Base-by-base conservation (phyloP, 2,888 invertebrate genomes). In the Cylindroiulus punctatus region DNA sequence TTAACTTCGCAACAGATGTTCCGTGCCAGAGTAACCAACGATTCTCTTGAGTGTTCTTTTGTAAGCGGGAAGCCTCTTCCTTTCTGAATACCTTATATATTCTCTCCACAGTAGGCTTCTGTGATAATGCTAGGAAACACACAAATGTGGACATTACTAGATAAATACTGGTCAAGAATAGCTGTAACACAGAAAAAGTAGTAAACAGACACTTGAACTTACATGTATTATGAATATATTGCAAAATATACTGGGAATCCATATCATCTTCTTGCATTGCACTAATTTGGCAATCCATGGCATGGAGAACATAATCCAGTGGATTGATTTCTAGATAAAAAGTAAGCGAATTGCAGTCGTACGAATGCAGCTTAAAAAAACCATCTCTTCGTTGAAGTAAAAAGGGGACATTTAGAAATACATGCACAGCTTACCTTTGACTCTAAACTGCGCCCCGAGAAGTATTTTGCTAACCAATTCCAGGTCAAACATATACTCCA, bases 11-110 rank as follows among this genome's bases (percentile, higher is more conserved):
- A 30, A 91, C 90, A 44, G 89, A 90, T 57, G 92, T 92, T 87
- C 93, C 92, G 89, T 93, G 93, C 92, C 92, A 93, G 81, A 93
- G 89, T 84, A 90, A 88, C 87, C 89, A 89, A 65, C 88, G 88
- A 84, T 90, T 90, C 1, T 89, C 83, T 10, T 87, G 88, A 10
- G 36, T 40, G 12, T 85, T 86, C 19, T 40, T 36, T 30, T 87
- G 88, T 36, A 88, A 40, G 12, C 81, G 26, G 0, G 44, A 84
- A 5, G 84, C 83, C 81, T 88, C 89, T 22, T 88, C 88, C 19
- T 87, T 85, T 57, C 89, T 86, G 19, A 88, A 87, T 4, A 89
- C 88, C 14, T 88, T 86, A 87, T 87, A 89, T 57, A 89, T 89
- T 76, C 87, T 87, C 57, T 88, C 84, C 10, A 90, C 89, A 1